A percentile compares a stretch with the other conserved stretches of the same genome.
Evolutionary conservation across 2,888 invertebrate species (phyloP).

Genomic region (Chrysolina oricalcia): DNA sequence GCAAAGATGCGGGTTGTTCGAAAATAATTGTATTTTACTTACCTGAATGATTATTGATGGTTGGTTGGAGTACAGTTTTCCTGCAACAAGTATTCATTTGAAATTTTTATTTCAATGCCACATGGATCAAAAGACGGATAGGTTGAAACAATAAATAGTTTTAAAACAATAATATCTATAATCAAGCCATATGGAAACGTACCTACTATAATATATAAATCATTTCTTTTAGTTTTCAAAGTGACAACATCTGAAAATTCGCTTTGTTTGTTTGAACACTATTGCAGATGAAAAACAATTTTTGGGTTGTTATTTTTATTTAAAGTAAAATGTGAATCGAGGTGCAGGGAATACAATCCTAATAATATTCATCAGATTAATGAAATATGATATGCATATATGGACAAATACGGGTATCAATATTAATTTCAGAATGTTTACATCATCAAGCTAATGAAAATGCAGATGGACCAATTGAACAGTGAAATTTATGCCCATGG

Average conservation of each 20-base stretch:
- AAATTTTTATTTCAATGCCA: not conserved
- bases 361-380: not conserved
- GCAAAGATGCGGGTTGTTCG: too few relatives aligned
- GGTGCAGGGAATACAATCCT: too few relatives aligned
- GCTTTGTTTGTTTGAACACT: not conserved
- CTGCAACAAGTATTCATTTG: too few relatives aligned
- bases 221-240: too few relatives aligned
- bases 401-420: not conserved
- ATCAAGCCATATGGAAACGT: too few relatives aligned
- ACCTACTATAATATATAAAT: too few relatives aligned
- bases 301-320: not conserved
- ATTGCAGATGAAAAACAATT: not conserved
- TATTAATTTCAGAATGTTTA: not conserved
- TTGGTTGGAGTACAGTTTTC: too few relatives aligned
- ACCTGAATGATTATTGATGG: too few relatives aligned
- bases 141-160: not conserved
- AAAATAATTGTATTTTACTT: too few relatives aligned
- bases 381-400: not conserved
- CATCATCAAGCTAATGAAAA: not conserved
- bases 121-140: not conserved
- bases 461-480: not conserved
- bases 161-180: too few relatives aligned
- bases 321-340: not conserved
- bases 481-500: not conserved
- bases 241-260: too few relatives aligned